Conservation (phyloP, 1,140 invertebrate genomes). For the Meteorus sp. region DNA sequence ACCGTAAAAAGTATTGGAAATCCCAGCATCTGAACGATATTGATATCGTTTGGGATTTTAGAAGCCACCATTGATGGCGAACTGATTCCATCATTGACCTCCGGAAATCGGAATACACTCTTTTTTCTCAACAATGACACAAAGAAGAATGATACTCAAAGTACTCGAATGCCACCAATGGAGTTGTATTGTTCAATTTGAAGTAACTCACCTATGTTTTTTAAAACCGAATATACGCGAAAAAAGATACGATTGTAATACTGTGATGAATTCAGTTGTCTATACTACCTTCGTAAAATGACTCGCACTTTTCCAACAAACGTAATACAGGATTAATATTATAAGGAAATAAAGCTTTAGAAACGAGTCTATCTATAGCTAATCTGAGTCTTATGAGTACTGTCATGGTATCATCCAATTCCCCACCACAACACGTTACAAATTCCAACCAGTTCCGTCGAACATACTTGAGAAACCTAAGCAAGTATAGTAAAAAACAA, state of each 20-base stretch:
- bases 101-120: no score
- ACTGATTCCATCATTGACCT: no score
- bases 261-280: constrained; percentile 42
- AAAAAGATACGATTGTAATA: constrained; percentile 20
- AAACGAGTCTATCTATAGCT: constrained; percentile 80
- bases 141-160: no score
- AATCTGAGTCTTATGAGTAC: constrained; percentile 78
- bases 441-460: constrained; percentile 83
- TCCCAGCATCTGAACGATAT: no score
- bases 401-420: constrained; percentile 81
- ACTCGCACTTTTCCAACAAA: constrained; percentile 82
- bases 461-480: constrained; percentile 84
- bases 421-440: constrained; percentile 73
- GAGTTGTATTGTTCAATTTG: no score
- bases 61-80: no score
- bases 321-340: constrained; percentile 86
- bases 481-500: constrained; percentile 84
- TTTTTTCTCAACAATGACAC: no score
- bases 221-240: no score
- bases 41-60: no score
- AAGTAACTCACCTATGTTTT: no score
- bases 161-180: no score
- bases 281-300: constrained; percentile 78
- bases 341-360: constrained; percentile 82
- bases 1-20: no score